A percentile compares a stretch with the other conserved stretches of the same genome.
phyloP scores from a whole-genome alignment of 2,888 invertebrate species.

The Mesorhabditis sp. region DNA sequence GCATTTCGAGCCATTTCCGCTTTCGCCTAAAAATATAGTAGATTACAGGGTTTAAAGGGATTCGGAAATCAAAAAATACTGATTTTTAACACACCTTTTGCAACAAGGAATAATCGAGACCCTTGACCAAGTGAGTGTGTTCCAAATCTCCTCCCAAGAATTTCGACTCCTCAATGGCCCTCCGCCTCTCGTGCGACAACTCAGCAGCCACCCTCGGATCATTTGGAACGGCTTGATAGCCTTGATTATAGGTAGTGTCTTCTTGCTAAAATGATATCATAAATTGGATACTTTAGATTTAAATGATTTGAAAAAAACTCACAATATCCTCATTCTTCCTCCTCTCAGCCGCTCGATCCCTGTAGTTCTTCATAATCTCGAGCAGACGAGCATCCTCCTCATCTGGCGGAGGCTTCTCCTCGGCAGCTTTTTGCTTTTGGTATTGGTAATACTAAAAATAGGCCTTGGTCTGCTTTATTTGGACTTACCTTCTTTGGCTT shows the following conservation, averaged over 20 bases:
- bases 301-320: conserved; percentile 2
- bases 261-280: conserved; percentile 65
- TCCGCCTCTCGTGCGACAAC: conserved; percentile 86
- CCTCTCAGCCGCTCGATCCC: conserved; percentile 59
- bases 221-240: conserved; percentile 89
- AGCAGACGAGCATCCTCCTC: conserved; percentile 49
- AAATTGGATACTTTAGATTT: conserved; percentile 62
- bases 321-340: conserved; percentile 45
- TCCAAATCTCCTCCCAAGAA: conserved; percentile 99
- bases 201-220: conserved; percentile 65
- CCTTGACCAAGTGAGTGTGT: conserved; percentile 99
- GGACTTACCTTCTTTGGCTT: not conserved
- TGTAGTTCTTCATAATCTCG: conserved; percentile 55
- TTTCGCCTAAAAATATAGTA: conserved; percentile 62
- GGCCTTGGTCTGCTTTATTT: no score
- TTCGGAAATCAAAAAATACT: conserved; percentile 10
- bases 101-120: conserved; percentile 82
- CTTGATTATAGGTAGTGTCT: conserved; percentile 75
- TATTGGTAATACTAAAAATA: no score
- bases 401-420: conserved; percentile 42
- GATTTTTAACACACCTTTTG: conserved; percentile 69
- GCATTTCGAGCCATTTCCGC: conserved; percentile 72
- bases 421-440: not conserved
- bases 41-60: not conserved
- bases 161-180: conserved; percentile 92